Evolutionary conservation across 2,113 vertebrate genomes (phyloP), one percentile per base, ranked within the genome.

Genomic region (Lycaon pictus): DNA sequence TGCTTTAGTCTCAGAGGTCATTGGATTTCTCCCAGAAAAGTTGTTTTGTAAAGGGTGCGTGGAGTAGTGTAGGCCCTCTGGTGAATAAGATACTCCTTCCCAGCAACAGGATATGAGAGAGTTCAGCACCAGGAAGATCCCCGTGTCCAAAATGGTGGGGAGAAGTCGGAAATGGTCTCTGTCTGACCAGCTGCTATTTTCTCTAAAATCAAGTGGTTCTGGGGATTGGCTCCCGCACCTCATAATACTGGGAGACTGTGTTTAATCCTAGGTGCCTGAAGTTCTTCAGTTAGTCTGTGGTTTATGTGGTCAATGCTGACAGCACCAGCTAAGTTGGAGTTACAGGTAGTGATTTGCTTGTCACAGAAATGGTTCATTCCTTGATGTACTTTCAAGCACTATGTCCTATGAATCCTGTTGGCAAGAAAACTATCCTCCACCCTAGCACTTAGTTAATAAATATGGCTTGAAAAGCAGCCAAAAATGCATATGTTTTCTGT

Each of bases 381-480:
- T 96, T 72, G 85, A 90, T 96, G 91, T 96, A 87, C 96, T 98
- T 98, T 98, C 76, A 98, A 98, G 51, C 72, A 74, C 93, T 98
- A 3, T 95, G 67, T 96, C 32, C 2, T 97, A 32, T 95, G 96
- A 98, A 94, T 98, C 92, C 96, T 94, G 84, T 65, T 97, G 96
- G 95, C 93, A 96, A 95, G 83, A 98, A 98, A 98, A 98, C 62
- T 85, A 3, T 76, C 77, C 96, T 98, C 93, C 92, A 29, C 95
- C 97, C 83, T 98, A 95, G 97, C 94, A 94, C 88, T 98, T 97
- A 97, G 94, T 84, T 98, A 98, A 98, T n/a, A 98, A 98, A 98
- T 94, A 92, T 13, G 82, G n/a, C 88, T 97, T 96, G 96, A 97
- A 96, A 96, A 88, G 86, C 76, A 95, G 93, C 96, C 94, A 97